Conservation (phyloP, 1,140 invertebrate species). For the Camponotus floridanus region DNA sequence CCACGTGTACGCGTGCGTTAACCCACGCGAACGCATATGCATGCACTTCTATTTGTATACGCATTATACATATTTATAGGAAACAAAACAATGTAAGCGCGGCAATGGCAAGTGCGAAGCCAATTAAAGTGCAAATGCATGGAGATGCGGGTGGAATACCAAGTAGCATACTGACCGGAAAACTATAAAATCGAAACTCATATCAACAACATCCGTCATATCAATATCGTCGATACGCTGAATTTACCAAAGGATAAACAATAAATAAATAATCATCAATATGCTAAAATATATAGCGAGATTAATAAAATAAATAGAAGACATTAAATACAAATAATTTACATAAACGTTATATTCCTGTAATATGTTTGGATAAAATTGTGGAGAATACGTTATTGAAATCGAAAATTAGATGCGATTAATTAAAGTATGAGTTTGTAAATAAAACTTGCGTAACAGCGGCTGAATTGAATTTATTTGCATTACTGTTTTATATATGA, state of each 20-base stretch:
- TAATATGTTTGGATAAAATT: background rate
- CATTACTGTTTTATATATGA: constrained; percentile 7
- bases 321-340: background rate
- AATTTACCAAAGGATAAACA: constrained; percentile 36
- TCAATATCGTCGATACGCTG: background rate
- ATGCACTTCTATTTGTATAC: constrained; percentile 25
- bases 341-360: background rate
- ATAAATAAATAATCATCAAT: background rate
- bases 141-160: constrained; percentile 81
- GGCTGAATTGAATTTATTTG: constrained; percentile 21
- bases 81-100: constrained; percentile 49
- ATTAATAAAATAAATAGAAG: background rate
- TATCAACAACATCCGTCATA: constrained; percentile 61
- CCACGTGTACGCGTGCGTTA: constrained; percentile 3
- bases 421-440: constrained; percentile 21
- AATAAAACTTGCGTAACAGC: constrained; percentile 34
- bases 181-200: constrained; percentile 77
- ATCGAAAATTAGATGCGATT: constrained; percentile 6
- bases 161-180: constrained; percentile 80
- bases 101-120: constrained; percentile 68
- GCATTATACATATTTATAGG: constrained; percentile 76
- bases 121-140: constrained; percentile 86
- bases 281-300: background rate
- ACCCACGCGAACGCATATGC: constrained; percentile 19
- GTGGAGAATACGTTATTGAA: background rate